Evolutionary conservation across 2,888 invertebrate species (phyloP), one percentile per base, ranked within the genome.

Genomic region (Phorcus lineatus): DNA sequence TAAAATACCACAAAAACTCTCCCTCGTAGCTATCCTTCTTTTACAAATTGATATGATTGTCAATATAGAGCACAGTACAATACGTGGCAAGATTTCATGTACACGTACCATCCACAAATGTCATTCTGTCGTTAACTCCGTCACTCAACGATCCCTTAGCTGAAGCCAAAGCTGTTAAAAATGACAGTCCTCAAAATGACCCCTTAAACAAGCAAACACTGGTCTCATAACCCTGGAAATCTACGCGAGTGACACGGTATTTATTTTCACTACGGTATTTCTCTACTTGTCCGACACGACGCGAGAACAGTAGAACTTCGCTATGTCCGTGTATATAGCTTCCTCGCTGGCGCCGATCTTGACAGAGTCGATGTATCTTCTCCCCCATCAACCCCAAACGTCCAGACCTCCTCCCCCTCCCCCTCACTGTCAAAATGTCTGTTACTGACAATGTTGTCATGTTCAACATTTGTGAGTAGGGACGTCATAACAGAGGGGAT

Each of bases 301-400:
- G 31, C 70, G 36, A 2, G 36, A 36, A 31, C 70, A 70, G 31
- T 2, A 31, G 19, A 11, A 70, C 31, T 36, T 9, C 19, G 70
- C 31, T 70, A 28, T 19, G 40, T 70, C 40, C 70, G 36, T 19
- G 36, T 16, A n/a, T 19, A 19, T 36, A 70, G n/a, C 19, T 70
- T 40, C 70, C 17, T 16, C 4, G 40, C 13, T 36, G 36, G 70
- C 70, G 70, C 70, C 70, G 16, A 16, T 36, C 36, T 70, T 70
- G 70, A 70, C 70, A 70, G 70, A 36, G 70, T 19, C 70, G 36
- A 70, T 70, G 70, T 70, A 70, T 70, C 70, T 70, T 70, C 36
- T 28, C 62, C 62, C 17, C 36, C 70, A n/a, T 36, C 70, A 47
- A 6, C 47, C 47, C 6, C 47, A 47, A 47, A 47, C 13, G 11